Evolutionary conservation across 2,797 vertebrate genomes (phyloP).

Genomic region (Lithobates pipiens): DNA sequence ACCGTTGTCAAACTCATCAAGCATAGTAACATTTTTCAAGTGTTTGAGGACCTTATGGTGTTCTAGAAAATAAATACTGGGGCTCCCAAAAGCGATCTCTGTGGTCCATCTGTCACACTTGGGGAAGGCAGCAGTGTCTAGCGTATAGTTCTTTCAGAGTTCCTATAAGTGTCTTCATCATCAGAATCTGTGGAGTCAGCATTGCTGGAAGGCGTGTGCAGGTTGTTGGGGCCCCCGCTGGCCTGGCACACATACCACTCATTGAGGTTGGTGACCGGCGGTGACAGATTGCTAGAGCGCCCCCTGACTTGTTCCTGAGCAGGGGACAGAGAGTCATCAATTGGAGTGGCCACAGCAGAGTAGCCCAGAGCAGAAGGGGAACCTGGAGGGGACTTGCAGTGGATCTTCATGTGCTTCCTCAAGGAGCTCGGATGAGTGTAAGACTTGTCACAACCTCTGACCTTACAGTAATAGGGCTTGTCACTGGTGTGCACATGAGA

Average conservation of each 20-base stretch:
- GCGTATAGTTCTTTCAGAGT: constrained; percentile 90
- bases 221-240: constrained; percentile 84
- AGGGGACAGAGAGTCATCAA: constrained; percentile 85
- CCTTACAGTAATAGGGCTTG: constrained; percentile 98
- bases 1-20: constrained; percentile 66
- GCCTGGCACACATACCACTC: constrained; percentile 99
- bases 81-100: constrained; percentile 68
- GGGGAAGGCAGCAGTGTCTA: constrained; percentile 71
- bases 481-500: constrained; percentile 97
- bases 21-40: constrained; percentile 80
- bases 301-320: constrained; percentile 80
- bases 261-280: constrained; percentile 97
- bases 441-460: constrained; percentile 93
- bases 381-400: constrained; percentile 95
- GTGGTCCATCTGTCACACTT: constrained; percentile 62
- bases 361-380: constrained; percentile 83
- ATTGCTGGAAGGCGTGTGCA: constrained; percentile 91
- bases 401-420: constrained; percentile 97
- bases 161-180: constrained; percentile 88
- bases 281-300: constrained; percentile 86
- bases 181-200: constrained; percentile 89
- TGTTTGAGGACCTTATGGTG: constrained; percentile 80
- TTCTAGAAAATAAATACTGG: constrained; percentile 78
- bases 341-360: constrained; percentile 76
- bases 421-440: constrained; percentile 94